A percentile compares a stretch with the other conserved stretches of the same genome.
Conservation (phyloP, 2,113 vertebrate species). For the Oryzias celebensis region DNA sequence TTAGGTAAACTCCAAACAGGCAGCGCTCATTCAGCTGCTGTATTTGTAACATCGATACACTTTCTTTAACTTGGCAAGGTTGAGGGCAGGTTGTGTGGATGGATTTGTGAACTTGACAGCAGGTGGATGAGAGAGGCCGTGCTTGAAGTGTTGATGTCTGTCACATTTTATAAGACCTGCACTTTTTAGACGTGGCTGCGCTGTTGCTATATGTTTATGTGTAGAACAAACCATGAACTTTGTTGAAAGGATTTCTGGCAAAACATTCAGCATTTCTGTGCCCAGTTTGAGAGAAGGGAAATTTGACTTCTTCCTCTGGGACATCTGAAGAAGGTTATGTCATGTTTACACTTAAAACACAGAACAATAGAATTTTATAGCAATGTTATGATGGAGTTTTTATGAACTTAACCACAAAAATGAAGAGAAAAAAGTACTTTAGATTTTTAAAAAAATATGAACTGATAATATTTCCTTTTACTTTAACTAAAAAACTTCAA, state of each 20-base stretch:
- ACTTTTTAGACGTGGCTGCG: slow-evolving; percentile 47
- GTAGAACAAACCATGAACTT: slow-evolving; percentile 36
- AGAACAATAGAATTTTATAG: slow-evolving; percentile 30
- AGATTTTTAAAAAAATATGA: not conserved
- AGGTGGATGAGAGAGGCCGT: slow-evolving; percentile 49
- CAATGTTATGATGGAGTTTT: slow-evolving; percentile 12
- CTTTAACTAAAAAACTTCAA: too few relatives aligned
- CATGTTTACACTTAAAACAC: slow-evolving; percentile 46
- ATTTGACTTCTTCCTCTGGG: slow-evolving; percentile 13
- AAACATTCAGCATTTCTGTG: slow-evolving; percentile 2
- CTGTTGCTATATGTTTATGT: slow-evolving; percentile 14
- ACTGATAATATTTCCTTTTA: not conserved
- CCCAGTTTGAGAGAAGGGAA: slow-evolving; percentile 16
- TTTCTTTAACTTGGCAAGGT: slow-evolving; percentile 60
- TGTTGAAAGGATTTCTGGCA: slow-evolving; percentile 37
- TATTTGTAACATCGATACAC: slow-evolving; percentile 68
- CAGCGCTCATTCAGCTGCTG: slow-evolving; percentile 64
- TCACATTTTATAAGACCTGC: slow-evolving; percentile 36
- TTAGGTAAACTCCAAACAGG: slow-evolving; percentile 77
- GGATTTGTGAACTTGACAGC: slow-evolving; percentile 45
- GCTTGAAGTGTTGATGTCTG: slow-evolving; percentile 22
- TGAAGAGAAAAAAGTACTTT: not conserved
- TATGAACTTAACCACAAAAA: not conserved
- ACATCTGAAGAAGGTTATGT: slow-evolving; percentile 48
- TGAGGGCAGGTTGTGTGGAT: slow-evolving; percentile 34